Percentiles rank a stretch among this genome's conserved stretches.
phyloP scores from a whole-genome alignment of 2,113 vertebrate species.

The Rhombomys opimus region DNA sequence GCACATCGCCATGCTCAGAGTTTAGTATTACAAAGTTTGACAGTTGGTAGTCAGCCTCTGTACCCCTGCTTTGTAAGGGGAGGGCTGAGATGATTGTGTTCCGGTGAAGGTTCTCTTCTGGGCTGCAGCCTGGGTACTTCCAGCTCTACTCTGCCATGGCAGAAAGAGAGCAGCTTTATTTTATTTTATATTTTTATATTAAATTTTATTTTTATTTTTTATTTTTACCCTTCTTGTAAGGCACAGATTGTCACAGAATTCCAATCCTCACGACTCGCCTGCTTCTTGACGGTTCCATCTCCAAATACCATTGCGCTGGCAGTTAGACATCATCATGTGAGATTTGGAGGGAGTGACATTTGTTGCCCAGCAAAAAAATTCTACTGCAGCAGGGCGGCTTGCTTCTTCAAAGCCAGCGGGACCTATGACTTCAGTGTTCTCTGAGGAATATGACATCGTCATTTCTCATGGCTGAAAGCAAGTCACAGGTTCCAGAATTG shows the following conservation, averaged over 20 bases:
- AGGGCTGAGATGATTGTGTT: not conserved
- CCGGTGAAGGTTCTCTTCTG: not conserved
- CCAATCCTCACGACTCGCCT: not conserved
- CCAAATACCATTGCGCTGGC: fast-evolving
- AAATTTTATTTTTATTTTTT: no score
- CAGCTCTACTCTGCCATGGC: not conserved
- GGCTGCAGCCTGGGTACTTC: not conserved
- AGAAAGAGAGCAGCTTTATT: not conserved
- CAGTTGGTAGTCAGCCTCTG: not conserved
- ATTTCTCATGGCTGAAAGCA: not conserved
- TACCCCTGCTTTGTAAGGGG: not conserved
- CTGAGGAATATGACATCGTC: not conserved
- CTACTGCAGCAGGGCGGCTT: not conserved
- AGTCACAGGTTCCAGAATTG: not conserved
- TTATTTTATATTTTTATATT: not conserved
- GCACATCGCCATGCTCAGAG: not conserved
- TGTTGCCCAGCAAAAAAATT: not conserved
- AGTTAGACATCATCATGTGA: not conserved
- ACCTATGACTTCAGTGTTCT: not conserved
- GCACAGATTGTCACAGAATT: not conserved
- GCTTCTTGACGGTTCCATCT: not conserved
- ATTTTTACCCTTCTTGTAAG: not conserved
- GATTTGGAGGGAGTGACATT: not conserved
- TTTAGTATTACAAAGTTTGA: not conserved
- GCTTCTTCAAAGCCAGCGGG: not conserved